Percentiles rank a stretch among this genome's conserved stretches.
Evolutionary conservation across 2,888 invertebrate genomes (phyloP).

Genomic region (Eutolmus rufibarbis): DNA sequence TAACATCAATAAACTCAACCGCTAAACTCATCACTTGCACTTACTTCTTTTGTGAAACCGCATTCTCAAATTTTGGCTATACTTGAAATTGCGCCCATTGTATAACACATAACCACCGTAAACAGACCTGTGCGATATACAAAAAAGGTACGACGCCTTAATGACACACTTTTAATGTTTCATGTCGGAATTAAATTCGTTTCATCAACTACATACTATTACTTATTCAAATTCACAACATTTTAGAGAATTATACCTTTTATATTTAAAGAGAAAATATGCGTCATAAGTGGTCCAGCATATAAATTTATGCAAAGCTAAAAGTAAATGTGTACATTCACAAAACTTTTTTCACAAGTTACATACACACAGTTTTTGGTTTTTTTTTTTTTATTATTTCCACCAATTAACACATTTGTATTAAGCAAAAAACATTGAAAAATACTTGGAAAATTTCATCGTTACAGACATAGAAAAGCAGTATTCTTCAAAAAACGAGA

Average conservation of each 20-base stretch:
- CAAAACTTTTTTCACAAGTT: background rate
- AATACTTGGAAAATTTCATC: background rate
- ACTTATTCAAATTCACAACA: background rate
- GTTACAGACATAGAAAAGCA: conserved; percentile 25
- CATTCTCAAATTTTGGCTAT: background rate
- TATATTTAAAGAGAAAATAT: background rate
- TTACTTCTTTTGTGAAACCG: background rate
- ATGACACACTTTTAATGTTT: background rate
- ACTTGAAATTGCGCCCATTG: background rate
- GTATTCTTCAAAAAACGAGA: conserved; percentile 20
- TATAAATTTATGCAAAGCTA: background rate
- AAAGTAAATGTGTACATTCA: background rate
- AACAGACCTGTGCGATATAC: background rate
- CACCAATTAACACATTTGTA: background rate
- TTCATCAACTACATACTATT: background rate
- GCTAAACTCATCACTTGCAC: no score
- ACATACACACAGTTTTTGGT: background rate
- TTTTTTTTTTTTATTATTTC: background rate
- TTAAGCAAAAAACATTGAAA: conserved; percentile 1
- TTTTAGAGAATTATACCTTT: background rate
- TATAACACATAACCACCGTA: background rate
- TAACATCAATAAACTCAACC: no score
- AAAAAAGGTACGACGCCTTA: background rate
- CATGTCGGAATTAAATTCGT: background rate
- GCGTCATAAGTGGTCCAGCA: background rate